phyloP scores from a whole-genome alignment of 2,113 vertebrate species.

The Corythornis madagascariensis region DNA sequence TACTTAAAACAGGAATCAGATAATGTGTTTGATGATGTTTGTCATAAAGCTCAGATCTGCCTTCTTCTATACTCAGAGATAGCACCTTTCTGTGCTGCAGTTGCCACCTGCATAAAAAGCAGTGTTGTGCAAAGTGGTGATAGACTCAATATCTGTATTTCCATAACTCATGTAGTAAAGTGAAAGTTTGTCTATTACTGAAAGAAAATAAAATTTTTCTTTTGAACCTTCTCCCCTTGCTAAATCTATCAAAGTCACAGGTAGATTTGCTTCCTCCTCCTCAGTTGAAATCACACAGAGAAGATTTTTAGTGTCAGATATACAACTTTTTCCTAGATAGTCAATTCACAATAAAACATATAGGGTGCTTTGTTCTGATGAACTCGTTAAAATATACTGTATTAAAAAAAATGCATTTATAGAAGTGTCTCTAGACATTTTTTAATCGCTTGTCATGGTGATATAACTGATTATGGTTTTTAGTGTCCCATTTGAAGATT shows the following conservation, averaged over 20 bases:
- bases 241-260: not conserved
- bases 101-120: not conserved
- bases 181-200: not conserved
- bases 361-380: conserved; percentile 48
- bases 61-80: not conserved
- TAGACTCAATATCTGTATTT: not conserved
- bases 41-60: not conserved
- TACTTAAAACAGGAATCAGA: not conserved
- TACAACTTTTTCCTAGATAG: conserved; percentile 20
- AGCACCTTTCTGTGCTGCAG: not conserved
- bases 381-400: conserved; percentile 53
- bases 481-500: conserved; percentile 61
- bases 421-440: conserved; percentile 33
- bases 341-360: conserved; percentile 37
- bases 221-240: not conserved
- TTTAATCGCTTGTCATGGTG: conserved; percentile 59
- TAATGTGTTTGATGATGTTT: not conserved
- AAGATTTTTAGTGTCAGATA: not conserved
- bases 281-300: not conserved
- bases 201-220: not conserved
- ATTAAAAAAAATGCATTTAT: conserved; percentile 59
- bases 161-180: not conserved
- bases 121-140: not conserved
- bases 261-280: not conserved
- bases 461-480: conserved; percentile 57